These are phyloP conservation scores for Meiosimyza decipiens DNA, from an alignment of 2,888 invertebrate species.

Conservation along the genomic window DNA sequence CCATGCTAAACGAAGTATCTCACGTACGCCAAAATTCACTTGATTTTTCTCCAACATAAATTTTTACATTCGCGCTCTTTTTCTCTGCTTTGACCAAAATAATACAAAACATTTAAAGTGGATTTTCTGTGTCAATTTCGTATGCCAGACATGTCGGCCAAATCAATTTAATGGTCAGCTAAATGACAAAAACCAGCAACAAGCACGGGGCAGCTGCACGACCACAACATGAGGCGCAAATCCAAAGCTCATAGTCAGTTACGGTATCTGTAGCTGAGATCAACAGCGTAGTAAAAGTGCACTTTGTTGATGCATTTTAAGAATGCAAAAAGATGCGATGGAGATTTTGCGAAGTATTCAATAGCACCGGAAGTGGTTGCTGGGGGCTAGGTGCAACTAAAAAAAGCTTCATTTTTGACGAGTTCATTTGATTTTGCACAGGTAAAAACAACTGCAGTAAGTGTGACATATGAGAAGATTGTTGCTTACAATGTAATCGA, in stretches of 20 bases:
- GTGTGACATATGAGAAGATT: too few relatives aligned
- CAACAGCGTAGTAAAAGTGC: too few relatives aligned
- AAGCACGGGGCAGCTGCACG: background rate
- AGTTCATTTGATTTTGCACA: too few relatives aligned
- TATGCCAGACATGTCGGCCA: slow-evolving; percentile 29
- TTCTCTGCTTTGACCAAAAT: background rate
- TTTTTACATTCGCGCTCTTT: background rate
- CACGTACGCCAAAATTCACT: slow-evolving; percentile 6
- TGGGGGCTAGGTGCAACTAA: too few relatives aligned
- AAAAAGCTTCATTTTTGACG: too few relatives aligned
- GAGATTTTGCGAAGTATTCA: slow-evolving; percentile 18
- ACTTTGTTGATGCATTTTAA: background rate
- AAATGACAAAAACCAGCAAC: slow-evolving; percentile 15
- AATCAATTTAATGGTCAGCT: slow-evolving; percentile 29
- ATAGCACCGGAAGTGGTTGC: slow-evolving; percentile 23
- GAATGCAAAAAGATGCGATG: slow-evolving; percentile 23
- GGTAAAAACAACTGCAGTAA: too few relatives aligned
- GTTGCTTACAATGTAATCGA: too few relatives aligned
- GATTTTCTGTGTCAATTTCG: slow-evolving; percentile 26
- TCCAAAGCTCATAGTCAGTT: background rate
- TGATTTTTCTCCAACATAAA: background rate
- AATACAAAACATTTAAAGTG: background rate
- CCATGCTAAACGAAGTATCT: background rate
- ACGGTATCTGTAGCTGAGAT: too few relatives aligned
- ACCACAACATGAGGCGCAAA: slow-evolving; percentile 4